Base-by-base conservation (phyloP, 2,888 invertebrate genomes). In the Xylocampa areola region DNA sequence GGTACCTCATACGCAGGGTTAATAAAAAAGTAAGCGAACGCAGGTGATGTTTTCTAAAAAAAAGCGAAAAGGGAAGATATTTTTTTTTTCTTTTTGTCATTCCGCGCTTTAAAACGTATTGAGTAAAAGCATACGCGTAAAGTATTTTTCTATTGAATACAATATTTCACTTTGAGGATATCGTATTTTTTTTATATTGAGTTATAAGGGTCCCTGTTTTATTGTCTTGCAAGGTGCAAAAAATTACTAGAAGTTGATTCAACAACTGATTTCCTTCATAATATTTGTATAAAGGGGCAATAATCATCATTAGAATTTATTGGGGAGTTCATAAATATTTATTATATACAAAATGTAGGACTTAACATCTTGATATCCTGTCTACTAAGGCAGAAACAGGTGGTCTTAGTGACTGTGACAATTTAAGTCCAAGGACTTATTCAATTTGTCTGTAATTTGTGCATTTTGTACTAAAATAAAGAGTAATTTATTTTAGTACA, bases 1-100 rank as follows among this genome's bases (percentile, higher is more conserved):
- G 80, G 80, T 78, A 80, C 76, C 68, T 72, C 81, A 79, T 69
- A 69, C 68, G 71, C 68, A 81, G 85, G 83, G 85, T 80, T 84
- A 80, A 84, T 81, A 84, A 84, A 81, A 84, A 85, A 83, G 80
- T 68, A 70, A 77, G 65, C 51, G 52, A 40, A 59, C 68, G 58
- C 72, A 67, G 65, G 73, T 71, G 73, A 73, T 73, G 68, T 66
- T 71, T 61, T 54, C 61, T 54, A 70, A 65, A n/a, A n/a, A n/a
- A n/a, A n/a, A 73, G 54, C 49, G 53, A 39, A 58, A 48, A 68
- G 61, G 68, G 50, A 63, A 57, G 48, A 64, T 54, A 37, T 57
- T 53, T 55, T 53, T 55, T 53, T 60, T 60, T 62, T 50, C 10
- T 57, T 62, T 55, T 62, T 59, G 44, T 52, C 50, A 10, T 17